These are phyloP conservation scores for Nannospalax galili DNA, from an alignment of 2,113 vertebrate species.

Conservation along the genomic window DNA sequence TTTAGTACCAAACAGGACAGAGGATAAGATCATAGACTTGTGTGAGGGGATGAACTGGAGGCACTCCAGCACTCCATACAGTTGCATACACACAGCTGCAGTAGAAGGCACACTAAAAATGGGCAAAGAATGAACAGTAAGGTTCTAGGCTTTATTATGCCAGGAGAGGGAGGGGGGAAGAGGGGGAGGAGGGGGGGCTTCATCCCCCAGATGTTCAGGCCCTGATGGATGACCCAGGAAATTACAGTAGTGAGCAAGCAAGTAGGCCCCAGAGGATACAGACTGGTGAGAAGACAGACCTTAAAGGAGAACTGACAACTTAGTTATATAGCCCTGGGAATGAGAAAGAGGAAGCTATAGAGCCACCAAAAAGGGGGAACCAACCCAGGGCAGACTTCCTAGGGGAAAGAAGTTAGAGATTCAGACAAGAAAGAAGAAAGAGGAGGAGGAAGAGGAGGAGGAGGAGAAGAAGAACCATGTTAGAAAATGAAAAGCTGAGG, in stretches of 20 bases:
- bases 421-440: not conserved
- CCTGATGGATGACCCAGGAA: not conserved
- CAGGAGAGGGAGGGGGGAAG: no score
- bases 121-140: not conserved
- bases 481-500: not conserved
- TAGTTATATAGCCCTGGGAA: not conserved
- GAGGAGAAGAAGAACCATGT: not conserved
- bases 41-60: not conserved
- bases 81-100: not conserved
- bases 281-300: conserved; percentile 38
- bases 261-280: not conserved
- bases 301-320: conserved; percentile 54
- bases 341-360: conserved; percentile 51
- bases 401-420: conserved; percentile 46
- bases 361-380: conserved; percentile 37
- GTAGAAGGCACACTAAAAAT: not conserved
- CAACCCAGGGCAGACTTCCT: conserved; percentile 45
- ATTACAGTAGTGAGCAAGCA: not conserved
- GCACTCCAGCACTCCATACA: not conserved
- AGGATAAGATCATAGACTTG: not conserved
- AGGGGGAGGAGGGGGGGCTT: no score
- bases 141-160: no score
- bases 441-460: not conserved
- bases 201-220: not conserved
- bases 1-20: not conserved